These are phyloP conservation scores for Kryptolebias marmoratus DNA, from an alignment of 2,113 vertebrate genomes.

Conservation along the genomic window DNA sequence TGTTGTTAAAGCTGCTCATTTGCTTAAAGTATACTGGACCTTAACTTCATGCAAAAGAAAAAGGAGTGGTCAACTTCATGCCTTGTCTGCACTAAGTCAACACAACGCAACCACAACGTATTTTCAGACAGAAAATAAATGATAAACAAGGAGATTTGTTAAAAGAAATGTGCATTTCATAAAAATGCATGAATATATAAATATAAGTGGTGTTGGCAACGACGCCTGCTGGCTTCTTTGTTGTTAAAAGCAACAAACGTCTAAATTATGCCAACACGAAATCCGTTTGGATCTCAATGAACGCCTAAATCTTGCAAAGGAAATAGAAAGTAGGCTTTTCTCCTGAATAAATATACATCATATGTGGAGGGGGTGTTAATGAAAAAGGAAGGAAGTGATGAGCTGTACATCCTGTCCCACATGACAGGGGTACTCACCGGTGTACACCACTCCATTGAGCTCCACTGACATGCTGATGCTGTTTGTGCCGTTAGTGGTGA, in stretches of 20 bases:
- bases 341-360: not conserved
- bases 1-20: not conserved
- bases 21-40: not conserved
- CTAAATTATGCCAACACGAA: too few species aligned
- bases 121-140: not conserved
- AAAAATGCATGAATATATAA: too few species aligned
- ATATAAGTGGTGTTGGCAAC: too few species aligned
- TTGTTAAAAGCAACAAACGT: too few species aligned
- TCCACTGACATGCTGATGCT: constrained; percentile 98
- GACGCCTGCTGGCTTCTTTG: too few species aligned
- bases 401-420: constrained; percentile 2
- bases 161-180: too few species aligned
- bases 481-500: constrained; percentile 85
- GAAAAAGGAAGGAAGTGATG: constrained; percentile 4
- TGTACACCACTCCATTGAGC: constrained; percentile 93
- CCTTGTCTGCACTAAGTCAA: not conserved
- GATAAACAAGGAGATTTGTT: too few species aligned
- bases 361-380: not conserved
- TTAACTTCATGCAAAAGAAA: constrained; percentile 4
- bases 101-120: not conserved
- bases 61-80: not conserved
- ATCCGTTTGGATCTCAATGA: too few species aligned
- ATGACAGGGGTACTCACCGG: constrained; percentile 79
- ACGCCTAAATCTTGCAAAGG: not conserved
- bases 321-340: not conserved